Base-by-base conservation (phyloP, 2,113 vertebrate species). In the Steatornis caripensis region DNA sequence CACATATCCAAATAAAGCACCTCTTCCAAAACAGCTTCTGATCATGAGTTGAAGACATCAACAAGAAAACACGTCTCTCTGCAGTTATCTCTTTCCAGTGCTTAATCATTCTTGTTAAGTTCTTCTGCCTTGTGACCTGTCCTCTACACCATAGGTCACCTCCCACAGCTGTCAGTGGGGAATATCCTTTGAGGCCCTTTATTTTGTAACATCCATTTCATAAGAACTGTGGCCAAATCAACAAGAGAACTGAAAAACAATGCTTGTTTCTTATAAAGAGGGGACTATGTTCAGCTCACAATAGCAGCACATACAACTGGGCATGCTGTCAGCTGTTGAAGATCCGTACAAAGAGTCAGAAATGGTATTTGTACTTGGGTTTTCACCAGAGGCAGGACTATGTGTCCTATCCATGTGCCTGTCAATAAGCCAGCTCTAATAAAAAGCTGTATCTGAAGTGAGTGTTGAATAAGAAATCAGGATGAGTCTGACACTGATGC, bases 81-180 rank as follows among this genome's bases (percentile, higher is more conserved):
- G 48, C 23, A 48, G 75, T 85, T 80, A 36, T 91, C 93, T 92
- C 87, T 84, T 37, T 18, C 54, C 72, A 68, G 71, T 51, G 46
- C 36, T 95, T 85, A 90, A 90, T 74, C 66, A 60, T 61, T 78
- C 79, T 24, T 49, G 49, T 92, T 88, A 80, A 83, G 84, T 95
- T 95, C 77, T 91, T 88, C 34, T 94, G 82, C 72, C 90, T 84
- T 95, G 79, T 97, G 96, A 96, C 90, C 75, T 85, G 41, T 89
- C 76, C 71, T 39, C 68, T 86, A 15, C 41, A 51, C 49, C 68
- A 66, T 4, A 66, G 93, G 85, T 91, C 82, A 55, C 71, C 57
- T 96, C 83, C 92, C 82, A 58, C 82, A 91, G 90, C 90, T 85
- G 88, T 88, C 53, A 69, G 62, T 5, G n/a, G 51, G 76, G 60